Conservation (phyloP, 2,888 invertebrate species). For the Oscheius sp. region DNA sequence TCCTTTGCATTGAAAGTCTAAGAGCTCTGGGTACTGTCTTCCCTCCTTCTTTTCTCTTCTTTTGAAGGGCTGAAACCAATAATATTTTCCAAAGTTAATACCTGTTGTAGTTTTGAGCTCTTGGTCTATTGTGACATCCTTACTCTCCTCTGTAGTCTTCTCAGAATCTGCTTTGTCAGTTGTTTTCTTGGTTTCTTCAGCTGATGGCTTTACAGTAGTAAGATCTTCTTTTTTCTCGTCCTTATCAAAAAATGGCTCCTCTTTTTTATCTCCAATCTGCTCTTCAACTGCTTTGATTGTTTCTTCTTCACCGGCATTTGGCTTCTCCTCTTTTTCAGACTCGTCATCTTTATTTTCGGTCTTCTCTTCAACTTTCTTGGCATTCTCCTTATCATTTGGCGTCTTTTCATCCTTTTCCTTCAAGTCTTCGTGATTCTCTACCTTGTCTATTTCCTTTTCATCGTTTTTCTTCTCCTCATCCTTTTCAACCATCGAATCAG, state of each 20-base stretch:
- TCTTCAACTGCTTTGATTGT: neutral
- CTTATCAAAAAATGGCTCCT: neutral
- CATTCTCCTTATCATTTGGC: neutral
- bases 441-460: neutral
- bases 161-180: too few species aligned
- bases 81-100: neutral
- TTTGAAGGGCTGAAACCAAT: neutral
- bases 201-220: neutral
- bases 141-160: too few species aligned
- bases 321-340: neutral
- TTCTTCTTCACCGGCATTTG: neutral
- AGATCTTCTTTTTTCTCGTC: neutral
- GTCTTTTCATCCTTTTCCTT: neutral
- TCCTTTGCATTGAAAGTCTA: too few species aligned
- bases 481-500: neutral
- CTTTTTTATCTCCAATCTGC: neutral
- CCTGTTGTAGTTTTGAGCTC: neutral
- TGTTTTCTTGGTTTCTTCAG: neutral
- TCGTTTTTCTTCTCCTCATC: neutral
- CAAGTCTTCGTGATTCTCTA: neutral
- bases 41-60: neutral
- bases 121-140: too few species aligned
- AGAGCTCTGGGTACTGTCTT: too few species aligned
- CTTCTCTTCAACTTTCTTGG: neutral
- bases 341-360: neutral